Evolutionary conservation across 2,888 invertebrate genomes (phyloP).

Genomic region (Villa cingulata): DNA sequence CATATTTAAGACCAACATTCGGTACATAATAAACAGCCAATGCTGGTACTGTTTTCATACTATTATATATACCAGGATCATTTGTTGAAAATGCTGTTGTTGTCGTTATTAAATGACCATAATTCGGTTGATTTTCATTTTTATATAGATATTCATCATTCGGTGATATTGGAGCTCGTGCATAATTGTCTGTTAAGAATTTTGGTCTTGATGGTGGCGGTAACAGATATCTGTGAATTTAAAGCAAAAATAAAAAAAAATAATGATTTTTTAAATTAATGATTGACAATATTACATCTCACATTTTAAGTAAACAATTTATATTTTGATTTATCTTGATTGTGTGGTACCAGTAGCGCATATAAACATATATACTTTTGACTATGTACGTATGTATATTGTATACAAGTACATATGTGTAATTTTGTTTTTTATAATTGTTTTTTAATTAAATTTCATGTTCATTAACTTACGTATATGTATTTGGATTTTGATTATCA

Average conservation of each 20-base stretch:
- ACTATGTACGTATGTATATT: background rate
- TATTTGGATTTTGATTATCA: slow-evolving; percentile 46
- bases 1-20: slow-evolving; percentile 31
- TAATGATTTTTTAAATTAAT: no score
- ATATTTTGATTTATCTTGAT: no score
- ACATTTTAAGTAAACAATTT: no score
- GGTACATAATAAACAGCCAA: slow-evolving; percentile 31
- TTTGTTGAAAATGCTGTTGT: slow-evolving; percentile 18
- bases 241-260: background rate
- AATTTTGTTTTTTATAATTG: no score
- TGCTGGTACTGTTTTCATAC: slow-evolving; percentile 20
- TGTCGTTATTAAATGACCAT: slow-evolving; percentile 20
- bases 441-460: no score
- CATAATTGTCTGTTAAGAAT: slow-evolving; percentile 18
- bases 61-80: slow-evolving; percentile 10
- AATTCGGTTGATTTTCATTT: slow-evolving; percentile 21
- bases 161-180: slow-evolving; percentile 12
- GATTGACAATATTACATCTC: no score
- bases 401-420: no score
- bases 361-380: no score
- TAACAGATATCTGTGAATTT: slow-evolving; percentile 26
- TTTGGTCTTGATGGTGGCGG: slow-evolving; percentile 35
- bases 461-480: slow-evolving; percentile 25
- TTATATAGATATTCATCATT: slow-evolving; percentile 12
- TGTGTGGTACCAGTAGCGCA: no score